These are phyloP conservation scores for Gymnoscelis rufifasciata DNA, from an alignment of 2,888 invertebrate species.

Conservation along the genomic window DNA sequence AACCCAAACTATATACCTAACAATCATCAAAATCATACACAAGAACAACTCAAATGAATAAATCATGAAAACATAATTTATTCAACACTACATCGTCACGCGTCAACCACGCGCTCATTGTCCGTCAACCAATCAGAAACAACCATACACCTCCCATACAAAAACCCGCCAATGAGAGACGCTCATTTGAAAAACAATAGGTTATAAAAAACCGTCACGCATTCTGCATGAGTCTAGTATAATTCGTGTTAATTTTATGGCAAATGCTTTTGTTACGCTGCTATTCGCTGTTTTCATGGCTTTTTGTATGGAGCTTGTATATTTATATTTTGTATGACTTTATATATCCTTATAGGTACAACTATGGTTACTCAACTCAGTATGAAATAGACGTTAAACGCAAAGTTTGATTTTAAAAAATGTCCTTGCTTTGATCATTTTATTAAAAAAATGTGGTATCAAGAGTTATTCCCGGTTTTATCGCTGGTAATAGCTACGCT, in stretches of 20 bases:
- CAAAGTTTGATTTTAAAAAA: too few relatives aligned
- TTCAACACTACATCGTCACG: constrained; percentile 66
- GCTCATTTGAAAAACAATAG: constrained; percentile 76
- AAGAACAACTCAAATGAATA: constrained; percentile 21
- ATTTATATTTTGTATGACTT: too few relatives aligned
- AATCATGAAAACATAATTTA: constrained; percentile 53
- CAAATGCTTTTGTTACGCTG: constrained; percentile 18
- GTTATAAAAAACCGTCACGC: constrained; percentile 73
- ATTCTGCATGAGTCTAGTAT: constrained; percentile 50
- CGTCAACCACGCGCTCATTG: constrained; percentile 69
- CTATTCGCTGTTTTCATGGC: constrained; percentile 34
- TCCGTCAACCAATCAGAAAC: constrained; percentile 52
- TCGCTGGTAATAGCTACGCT: too few relatives aligned
- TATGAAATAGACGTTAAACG: too few relatives aligned
- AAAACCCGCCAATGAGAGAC: constrained; percentile 52
- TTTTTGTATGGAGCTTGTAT: constrained; percentile 6
- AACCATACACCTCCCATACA: constrained; percentile 53
- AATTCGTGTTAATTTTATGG: constrained; percentile 49
- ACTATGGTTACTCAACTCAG: too few relatives aligned
- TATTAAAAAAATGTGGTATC: too few relatives aligned
- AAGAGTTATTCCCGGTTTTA: too few relatives aligned
- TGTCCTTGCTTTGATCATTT: too few relatives aligned
- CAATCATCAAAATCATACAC: constrained; percentile 19
- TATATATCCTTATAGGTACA: too few relatives aligned
- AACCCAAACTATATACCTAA: too few relatives aligned